Conservation (phyloP, 2,888 invertebrate species). For the Dryadula phaetusa region DNA sequence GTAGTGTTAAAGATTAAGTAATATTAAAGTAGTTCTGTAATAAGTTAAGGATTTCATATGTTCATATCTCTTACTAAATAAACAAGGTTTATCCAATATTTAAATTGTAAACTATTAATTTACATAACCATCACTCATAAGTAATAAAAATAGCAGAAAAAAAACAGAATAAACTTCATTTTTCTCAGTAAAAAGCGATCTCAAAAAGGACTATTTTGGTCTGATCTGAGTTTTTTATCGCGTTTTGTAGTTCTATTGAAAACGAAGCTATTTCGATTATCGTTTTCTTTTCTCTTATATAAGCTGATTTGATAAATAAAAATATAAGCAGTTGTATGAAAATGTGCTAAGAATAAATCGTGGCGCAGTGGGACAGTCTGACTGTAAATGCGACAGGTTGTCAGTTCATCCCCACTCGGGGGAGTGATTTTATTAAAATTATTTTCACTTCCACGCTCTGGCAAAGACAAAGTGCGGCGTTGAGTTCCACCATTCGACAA, state of each 20-base stretch:
- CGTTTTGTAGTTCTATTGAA: slow-evolving; percentile 32
- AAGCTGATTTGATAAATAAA: background rate
- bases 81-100: no score
- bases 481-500: no score
- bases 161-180: background rate
- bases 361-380: no score
- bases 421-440: no score
- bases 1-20: no score
- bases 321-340: background rate
- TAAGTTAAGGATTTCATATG: no score
- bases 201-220: slow-evolving; percentile 4
- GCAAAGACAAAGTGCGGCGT: no score
- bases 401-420: no score
- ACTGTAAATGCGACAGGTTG: no score
- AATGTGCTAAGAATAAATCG: background rate
- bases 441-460: no score
- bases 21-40: no score
- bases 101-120: background rate
- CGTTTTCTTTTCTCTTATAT: background rate
- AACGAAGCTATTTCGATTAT: background rate
- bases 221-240: slow-evolving; percentile 23
- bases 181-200: background rate
- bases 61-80: no score
- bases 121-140: background rate
- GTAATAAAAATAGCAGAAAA: background rate